Percentiles rank a stretch among this genome's conserved stretches.
Evolutionary conservation across 2,113 vertebrate genomes (phyloP).

Genomic region (Hippocampus abdominalis): DNA sequence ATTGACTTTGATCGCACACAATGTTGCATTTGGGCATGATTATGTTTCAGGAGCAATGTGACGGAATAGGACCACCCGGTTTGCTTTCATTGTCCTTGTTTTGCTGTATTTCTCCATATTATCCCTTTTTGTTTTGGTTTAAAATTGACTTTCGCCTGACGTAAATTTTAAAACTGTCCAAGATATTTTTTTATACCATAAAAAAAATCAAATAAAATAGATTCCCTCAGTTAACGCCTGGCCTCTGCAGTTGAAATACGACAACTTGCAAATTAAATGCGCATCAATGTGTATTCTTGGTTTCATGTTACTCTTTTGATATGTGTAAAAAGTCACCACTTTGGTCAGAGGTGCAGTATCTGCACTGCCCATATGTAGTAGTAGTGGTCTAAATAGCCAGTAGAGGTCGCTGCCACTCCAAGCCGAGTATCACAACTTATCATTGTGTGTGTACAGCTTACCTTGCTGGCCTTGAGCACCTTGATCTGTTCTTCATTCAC

Average conservation of each 20-base stretch:
- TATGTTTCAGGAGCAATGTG: neutral
- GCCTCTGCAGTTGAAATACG: neutral
- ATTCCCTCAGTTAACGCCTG: neutral
- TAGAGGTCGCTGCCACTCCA: constrained; percentile 37
- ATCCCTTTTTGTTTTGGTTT: too few species aligned
- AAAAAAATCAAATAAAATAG: too few species aligned
- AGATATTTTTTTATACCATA: too few species aligned
- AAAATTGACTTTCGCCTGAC: too few species aligned
- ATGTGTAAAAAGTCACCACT: neutral
- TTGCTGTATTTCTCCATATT: neutral
- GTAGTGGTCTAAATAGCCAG: constrained; percentile 18
- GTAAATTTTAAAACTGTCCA: neutral
- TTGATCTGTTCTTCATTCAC: constrained; percentile 98
- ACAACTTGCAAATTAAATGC: neutral
- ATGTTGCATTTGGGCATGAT: neutral
- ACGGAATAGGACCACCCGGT: neutral
- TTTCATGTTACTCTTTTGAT: neutral
- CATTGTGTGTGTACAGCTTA: constrained; percentile 44
- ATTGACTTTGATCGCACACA: neutral
- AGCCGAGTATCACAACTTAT: neutral
- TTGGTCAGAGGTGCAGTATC: neutral
- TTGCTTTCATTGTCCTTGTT: neutral
- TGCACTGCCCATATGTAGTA: neutral
- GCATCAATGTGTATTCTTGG: neutral
- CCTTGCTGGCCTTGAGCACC: constrained; percentile 96